These are phyloP conservation scores for Ophraella communa DNA, from an alignment of 2,888 invertebrate species.

Conservation along the genomic window DNA sequence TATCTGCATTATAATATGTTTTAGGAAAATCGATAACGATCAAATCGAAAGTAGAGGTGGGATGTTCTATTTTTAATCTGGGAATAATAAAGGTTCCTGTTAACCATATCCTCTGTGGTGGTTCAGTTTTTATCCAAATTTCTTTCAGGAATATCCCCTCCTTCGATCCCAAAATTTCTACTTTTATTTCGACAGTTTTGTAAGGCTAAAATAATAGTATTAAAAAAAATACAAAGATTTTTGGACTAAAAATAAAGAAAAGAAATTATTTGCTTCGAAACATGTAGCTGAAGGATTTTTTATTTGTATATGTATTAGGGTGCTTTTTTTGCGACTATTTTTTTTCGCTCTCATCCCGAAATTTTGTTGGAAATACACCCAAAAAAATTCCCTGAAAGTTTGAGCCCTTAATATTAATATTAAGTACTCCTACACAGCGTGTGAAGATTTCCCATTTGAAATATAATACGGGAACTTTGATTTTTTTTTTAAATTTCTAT, in stretches of 20 bases:
- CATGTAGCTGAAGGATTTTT: too few species aligned
- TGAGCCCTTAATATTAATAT: too few species aligned
- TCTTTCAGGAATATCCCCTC: conserved; percentile 56
- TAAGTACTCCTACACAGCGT: too few species aligned
- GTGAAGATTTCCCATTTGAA: too few species aligned
- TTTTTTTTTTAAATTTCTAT: too few species aligned
- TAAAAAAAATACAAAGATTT: not conserved
- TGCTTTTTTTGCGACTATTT: too few species aligned
- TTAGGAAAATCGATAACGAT: conserved; percentile 58
- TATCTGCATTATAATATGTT: conserved; percentile 55
- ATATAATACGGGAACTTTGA: too few species aligned
- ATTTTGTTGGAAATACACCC: too few species aligned
- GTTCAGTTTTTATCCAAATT: conserved; percentile 60
- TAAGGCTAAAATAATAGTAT: conserved; percentile 34
- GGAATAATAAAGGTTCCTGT: conserved; percentile 54
- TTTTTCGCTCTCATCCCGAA: too few species aligned
- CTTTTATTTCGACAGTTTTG: conserved; percentile 42
- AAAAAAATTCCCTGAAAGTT: too few species aligned
- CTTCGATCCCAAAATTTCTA: conserved; percentile 55
- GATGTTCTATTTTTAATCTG: conserved; percentile 54
- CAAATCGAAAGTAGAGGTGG: conserved; percentile 52
- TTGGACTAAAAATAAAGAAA: not conserved
- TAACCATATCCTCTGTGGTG: conserved; percentile 50
- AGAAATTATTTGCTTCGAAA: too few species aligned
- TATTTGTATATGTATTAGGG: too few species aligned